Conservation (phyloP, 2,888 invertebrate species). For the Polietes domitor region DNA sequence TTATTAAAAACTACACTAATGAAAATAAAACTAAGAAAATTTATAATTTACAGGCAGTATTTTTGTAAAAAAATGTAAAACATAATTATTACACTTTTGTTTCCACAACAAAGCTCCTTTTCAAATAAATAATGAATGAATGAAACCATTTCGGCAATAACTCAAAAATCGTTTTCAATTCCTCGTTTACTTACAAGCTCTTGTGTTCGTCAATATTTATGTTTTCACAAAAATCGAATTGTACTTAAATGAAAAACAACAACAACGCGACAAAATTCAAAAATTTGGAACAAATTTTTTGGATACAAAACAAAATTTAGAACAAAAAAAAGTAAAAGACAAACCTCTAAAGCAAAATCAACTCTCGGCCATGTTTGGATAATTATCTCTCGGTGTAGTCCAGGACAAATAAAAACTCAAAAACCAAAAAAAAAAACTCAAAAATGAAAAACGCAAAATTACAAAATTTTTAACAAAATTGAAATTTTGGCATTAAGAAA, state of each 20-base stretch:
- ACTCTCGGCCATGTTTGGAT: conserved; percentile 80
- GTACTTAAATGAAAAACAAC: conserved; percentile 60
- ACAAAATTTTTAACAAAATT: conserved; percentile 73
- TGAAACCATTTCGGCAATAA: conserved; percentile 65
- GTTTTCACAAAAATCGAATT: conserved; percentile 47
- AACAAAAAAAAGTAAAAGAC: conserved; percentile 26
- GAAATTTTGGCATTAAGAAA: conserved; percentile 68
- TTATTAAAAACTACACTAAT: conserved; percentile 63
- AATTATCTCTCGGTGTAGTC: conserved; percentile 80
- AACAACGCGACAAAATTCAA: conserved; percentile 66
- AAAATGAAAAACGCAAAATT: conserved; percentile 73
- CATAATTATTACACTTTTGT: conserved; percentile 38
- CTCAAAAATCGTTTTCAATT: conserved; percentile 59
- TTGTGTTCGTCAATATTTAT: conserved; percentile 39
- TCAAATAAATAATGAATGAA: conserved; percentile 57
- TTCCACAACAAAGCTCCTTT: conserved; percentile 58
- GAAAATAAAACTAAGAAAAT: conserved; percentile 68
- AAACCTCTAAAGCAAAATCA: conserved; percentile 70
- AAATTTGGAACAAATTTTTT: conserved; percentile 49
- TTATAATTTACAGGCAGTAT: conserved; percentile 80
- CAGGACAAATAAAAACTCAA: conserved; percentile 76
- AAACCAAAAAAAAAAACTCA: conserved; percentile 69
- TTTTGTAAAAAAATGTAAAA: conserved; percentile 69
- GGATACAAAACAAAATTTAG: conserved; percentile 66
- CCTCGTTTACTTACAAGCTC: background rate